Conservation (phyloP, 2,888 invertebrate species). For the Scelioninae gen. 1 region DNA sequence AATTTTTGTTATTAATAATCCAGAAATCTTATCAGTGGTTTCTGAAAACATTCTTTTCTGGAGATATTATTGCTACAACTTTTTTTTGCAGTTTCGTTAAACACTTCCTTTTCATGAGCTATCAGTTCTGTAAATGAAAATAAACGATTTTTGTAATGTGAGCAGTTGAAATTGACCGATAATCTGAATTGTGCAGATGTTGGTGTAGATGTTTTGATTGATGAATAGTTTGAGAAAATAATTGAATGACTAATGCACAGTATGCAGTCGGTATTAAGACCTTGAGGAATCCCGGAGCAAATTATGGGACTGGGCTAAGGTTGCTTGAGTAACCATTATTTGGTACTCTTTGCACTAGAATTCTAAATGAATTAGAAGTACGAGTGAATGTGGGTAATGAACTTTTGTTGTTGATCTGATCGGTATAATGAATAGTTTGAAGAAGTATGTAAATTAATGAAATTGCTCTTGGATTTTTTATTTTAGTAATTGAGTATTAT, state of each 20-base stretch:
- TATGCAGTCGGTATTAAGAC: conserved; percentile 36
- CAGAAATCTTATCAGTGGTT: neutral
- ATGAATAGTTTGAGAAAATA: conserved; percentile 13
- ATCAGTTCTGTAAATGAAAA: conserved; percentile 1
- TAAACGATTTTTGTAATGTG: neutral
- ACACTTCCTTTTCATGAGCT: neutral
- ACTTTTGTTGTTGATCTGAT: no score
- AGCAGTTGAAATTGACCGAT: neutral
- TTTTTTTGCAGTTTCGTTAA: neutral
- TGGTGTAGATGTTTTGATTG: neutral
- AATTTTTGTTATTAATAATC: conserved; percentile 36
- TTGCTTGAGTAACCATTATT: conserved; percentile 59
- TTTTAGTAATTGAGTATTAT: no score
- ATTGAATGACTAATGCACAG: conserved; percentile 46
- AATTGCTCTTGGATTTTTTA: no score
- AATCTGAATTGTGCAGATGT: conserved; percentile 18
- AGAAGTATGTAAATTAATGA: no score
- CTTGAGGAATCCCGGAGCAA: conserved; percentile 59
- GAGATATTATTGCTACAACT: neutral
- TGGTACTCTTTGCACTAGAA: conserved; percentile 39
- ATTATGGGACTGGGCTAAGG: conserved; percentile 65
- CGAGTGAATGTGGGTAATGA: no score
- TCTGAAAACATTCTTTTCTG: neutral
- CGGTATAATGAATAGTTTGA: neutral
- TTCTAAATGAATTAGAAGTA: conserved; percentile 31